Conservation (phyloP, 2,888 invertebrate species). For the Tachystola acroxantha region DNA sequence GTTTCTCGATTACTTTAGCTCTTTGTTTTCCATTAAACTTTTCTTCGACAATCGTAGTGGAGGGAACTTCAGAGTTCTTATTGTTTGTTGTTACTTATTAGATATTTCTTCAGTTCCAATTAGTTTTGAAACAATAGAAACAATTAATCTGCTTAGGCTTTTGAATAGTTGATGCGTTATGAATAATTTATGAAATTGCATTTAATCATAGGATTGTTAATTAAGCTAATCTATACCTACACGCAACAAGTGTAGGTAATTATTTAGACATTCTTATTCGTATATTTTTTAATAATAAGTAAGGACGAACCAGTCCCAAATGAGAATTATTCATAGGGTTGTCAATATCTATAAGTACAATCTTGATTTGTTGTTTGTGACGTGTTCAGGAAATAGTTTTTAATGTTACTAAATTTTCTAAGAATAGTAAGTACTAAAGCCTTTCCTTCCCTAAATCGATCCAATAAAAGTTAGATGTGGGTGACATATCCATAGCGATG, state of each 20-base stretch:
- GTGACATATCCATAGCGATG: too few species aligned
- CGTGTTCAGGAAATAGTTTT: too few species aligned
- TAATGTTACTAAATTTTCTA: too few species aligned
- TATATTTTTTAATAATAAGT: too few species aligned
- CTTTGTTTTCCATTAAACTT: slow-evolving; percentile 73
- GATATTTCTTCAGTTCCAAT: slow-evolving; percentile 7
- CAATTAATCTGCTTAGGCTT: slow-evolving; percentile 3
- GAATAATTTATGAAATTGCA: slow-evolving; percentile 22
- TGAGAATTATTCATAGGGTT: too few species aligned
- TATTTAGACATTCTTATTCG: neutral
- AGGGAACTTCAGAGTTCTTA: slow-evolving; percentile 18
- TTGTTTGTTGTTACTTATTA: slow-evolving; percentile 11
- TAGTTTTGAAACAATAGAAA: slow-evolving; percentile 6
- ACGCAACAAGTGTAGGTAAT: neutral
- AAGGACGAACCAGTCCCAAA: too few species aligned
- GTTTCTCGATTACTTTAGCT: slow-evolving; percentile 72
- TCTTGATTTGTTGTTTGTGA: too few species aligned
- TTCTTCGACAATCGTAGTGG: slow-evolving; percentile 40
- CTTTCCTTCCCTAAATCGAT: too few species aligned
- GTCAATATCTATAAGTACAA: too few species aligned
- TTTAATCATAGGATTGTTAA: neutral
- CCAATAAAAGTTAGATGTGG: too few species aligned
- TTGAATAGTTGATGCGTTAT: slow-evolving; percentile 10
- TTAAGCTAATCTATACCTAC: neutral
- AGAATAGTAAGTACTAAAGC: too few species aligned